A percentile compares a stretch with the other conserved stretches of the same genome.
These are phyloP conservation scores for Phrynocephalus forsythii DNA, from an alignment of 2,797 vertebrate species.

Conservation along the genomic window DNA sequence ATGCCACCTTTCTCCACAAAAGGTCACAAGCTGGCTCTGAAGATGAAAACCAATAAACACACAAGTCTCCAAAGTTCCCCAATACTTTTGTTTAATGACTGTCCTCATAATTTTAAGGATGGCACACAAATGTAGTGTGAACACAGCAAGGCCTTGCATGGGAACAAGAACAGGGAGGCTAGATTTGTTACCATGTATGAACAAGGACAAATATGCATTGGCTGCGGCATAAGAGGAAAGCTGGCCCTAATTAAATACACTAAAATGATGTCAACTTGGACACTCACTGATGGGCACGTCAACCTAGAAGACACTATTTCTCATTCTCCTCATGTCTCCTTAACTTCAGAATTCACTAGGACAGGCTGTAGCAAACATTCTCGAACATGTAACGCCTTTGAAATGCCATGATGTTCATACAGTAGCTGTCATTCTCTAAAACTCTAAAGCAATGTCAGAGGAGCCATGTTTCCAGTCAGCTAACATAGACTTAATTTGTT, in stretches of 20 bases:
- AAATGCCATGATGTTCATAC: conserved; percentile 45
- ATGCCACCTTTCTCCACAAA: too few relatives aligned
- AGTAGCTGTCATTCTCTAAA: conserved; percentile 23
- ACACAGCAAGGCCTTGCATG: too few relatives aligned
- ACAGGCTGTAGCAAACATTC: conserved; percentile 42
- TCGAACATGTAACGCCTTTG: conserved; percentile 25
- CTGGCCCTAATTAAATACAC: conserved; percentile 51
- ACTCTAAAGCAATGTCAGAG: conserved; percentile 49
- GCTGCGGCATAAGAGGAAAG: too few relatives aligned
- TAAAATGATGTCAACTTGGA: conserved; percentile 47
- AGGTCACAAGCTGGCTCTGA: too few relatives aligned
- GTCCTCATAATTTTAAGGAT: not conserved
- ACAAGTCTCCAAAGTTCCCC: too few relatives aligned
- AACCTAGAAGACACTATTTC: not conserved
- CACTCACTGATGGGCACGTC: conserved; percentile 47
- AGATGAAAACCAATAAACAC: too few relatives aligned
- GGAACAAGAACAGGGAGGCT: not conserved
- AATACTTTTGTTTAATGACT: too few relatives aligned
- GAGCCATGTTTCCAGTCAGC: conserved; percentile 37
- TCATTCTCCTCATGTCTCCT: conserved; percentile 46
- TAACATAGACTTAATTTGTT: conserved; percentile 20
- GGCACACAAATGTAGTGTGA: not conserved
- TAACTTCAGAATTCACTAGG: conserved; percentile 39
- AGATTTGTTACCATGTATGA: not conserved
- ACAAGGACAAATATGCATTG: not conserved